Conservation (phyloP, 2,113 vertebrate genomes). For the Hemibagrus wyckioides region DNA sequence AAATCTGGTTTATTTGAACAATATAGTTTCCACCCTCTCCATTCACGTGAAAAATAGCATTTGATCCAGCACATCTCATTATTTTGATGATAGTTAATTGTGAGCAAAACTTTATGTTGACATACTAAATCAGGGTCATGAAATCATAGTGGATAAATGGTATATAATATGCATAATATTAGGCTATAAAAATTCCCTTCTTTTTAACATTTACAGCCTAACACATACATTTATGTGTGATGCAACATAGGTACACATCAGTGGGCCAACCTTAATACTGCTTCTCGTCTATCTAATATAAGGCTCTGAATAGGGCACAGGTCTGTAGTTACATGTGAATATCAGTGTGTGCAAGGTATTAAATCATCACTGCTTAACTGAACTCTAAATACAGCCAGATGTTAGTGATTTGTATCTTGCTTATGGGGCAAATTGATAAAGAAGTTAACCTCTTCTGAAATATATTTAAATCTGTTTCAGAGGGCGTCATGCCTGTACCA, state of each 20-base stretch:
- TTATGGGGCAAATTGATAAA: background rate
- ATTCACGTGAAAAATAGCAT: background rate
- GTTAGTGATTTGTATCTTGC: background rate
- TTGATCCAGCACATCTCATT: background rate
- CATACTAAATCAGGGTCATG: background rate
- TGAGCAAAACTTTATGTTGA: background rate
- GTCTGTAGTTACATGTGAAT: background rate
- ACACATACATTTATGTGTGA: background rate
- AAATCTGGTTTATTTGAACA: background rate
- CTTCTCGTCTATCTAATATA: background rate
- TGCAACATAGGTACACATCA: background rate
- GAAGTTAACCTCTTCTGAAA: background rate
- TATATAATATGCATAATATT: too few species aligned
- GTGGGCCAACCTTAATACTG: background rate
- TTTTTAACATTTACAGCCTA: background rate
- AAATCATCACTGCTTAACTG: background rate
- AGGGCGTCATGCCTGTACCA: slow-evolving; percentile 63
- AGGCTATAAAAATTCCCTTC: too few species aligned
- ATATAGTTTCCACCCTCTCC: background rate
- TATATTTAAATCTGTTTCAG: slow-evolving; percentile 53
- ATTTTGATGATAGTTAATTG: background rate
- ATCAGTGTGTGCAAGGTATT: background rate
- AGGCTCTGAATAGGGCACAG: background rate
- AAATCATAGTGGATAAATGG: background rate
- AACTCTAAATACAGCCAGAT: background rate